Conservation (phyloP, 2,888 invertebrate genomes). For the Aphelenchoides bicaudatus region DNA sequence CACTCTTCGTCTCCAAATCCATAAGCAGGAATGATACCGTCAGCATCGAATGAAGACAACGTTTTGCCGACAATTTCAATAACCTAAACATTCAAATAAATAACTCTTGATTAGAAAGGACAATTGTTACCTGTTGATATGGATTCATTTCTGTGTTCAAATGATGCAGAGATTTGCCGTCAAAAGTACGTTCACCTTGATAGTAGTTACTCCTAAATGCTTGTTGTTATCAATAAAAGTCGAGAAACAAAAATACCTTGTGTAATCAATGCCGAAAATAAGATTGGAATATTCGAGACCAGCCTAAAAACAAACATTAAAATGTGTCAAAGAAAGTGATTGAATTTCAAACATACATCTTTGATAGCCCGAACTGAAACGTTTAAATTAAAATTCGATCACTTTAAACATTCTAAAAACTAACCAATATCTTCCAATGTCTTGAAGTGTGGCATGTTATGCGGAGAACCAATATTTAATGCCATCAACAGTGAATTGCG, state of each 20-base stretch:
- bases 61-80: slow-evolving; percentile 64
- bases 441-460: slow-evolving; percentile 60
- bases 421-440: slow-evolving; percentile 51
- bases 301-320: slow-evolving; percentile 42
- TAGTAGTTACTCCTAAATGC: no score
- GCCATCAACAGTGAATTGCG: slow-evolving; percentile 57
- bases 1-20: slow-evolving; percentile 64
- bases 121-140: slow-evolving; percentile 61
- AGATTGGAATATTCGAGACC: slow-evolving; percentile 61
- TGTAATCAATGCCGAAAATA: slow-evolving; percentile 64
- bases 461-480: slow-evolving; percentile 57
- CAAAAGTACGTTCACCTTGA: slow-evolving; percentile 65
- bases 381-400: slow-evolving; percentile 38
- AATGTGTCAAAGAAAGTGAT: slow-evolving; percentile 9
- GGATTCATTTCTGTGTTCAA: slow-evolving; percentile 62
- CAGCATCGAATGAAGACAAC: slow-evolving; percentile 64
- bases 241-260: no score
- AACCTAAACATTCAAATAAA: slow-evolving; percentile 55
- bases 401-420: no score
- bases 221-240: no score
- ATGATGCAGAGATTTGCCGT: slow-evolving; percentile 62
- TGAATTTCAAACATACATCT: slow-evolving; percentile 39
- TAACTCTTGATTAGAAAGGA: not conserved
- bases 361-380: slow-evolving; percentile 58
- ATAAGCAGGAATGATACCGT: slow-evolving; percentile 64